A percentile compares a stretch with the other conserved stretches of the same genome.
Evolutionary conservation across 2,797 vertebrate species (phyloP).

Genomic region (Pangasius mekongensis): DNA sequence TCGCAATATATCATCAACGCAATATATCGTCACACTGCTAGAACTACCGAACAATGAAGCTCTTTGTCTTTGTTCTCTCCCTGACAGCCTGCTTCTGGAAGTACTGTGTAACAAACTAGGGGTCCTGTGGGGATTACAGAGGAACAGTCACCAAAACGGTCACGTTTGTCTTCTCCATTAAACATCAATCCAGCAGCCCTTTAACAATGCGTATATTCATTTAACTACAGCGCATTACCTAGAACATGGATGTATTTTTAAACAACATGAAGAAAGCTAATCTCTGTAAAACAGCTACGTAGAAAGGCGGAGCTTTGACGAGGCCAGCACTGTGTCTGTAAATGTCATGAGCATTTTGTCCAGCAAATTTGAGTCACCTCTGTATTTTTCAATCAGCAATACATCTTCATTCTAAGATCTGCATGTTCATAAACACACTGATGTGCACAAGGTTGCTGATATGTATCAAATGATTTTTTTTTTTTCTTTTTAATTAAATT

Average conservation of each 20-base stretch:
- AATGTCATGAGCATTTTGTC: background rate
- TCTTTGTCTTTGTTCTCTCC: constrained; percentile 30
- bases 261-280: constrained; percentile 19
- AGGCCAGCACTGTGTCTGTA: constrained; percentile 29
- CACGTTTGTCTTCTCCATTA: constrained; percentile 49
- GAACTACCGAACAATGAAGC: background rate
- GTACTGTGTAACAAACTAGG: constrained; percentile 82
- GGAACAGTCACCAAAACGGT: constrained; percentile 10
- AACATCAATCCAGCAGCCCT: constrained; percentile 38
- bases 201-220: constrained; percentile 53
- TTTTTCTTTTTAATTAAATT: constrained; percentile 54
- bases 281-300: constrained; percentile 26
- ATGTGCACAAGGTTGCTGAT: background rate
- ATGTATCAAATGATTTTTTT: constrained; percentile 22
- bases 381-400: background rate
- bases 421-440: background rate
- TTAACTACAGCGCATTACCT: constrained; percentile 51
- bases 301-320: constrained; percentile 6
- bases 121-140: constrained; percentile 19
- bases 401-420: constrained; percentile 42
- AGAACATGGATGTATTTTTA: constrained; percentile 69
- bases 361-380: background rate
- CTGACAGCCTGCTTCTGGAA: constrained; percentile 83
- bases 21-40: too few species aligned
- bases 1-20: background rate